Base-by-base conservation (phyloP, 2,888 invertebrate genomes). In the Epinotia bilunana region DNA sequence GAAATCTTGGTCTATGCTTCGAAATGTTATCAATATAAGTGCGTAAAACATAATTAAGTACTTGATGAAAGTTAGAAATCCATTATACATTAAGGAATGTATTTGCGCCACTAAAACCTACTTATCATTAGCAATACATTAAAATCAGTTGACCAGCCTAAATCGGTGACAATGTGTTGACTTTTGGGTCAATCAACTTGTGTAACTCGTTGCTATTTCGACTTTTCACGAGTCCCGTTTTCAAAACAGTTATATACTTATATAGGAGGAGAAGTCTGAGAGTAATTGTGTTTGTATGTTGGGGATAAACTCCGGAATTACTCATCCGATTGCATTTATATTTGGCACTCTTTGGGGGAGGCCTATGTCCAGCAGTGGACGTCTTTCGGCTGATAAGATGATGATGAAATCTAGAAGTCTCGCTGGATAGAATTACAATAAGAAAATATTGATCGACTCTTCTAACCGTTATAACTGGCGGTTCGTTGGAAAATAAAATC, bases 101-200 rank as follows among this genome's bases (percentile, higher is more conserved):
- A 49, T 60, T 23, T 60, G 65, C 72, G 65, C 60, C 65, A 60
- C 65, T 65, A 39, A 33, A 46, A 16, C 46, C 49, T 65, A 65
- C 49, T 67, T 65, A 73, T 23, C 33, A 57, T 67, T 73, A 73
- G 33, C 33, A 67, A 57, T 60, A 73, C 72, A 73, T 60, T 73
- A 67, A 49, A 60, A 60, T 23, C 16, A 18, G 49, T 53, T 73
- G 65, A 72, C 49, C 60, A 65, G 60, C 16, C 57, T 49, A 39
- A 60, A 65, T 33, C 72, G 46, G 33, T 33, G 75, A 75, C 73
- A 75, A 79, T 79, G 79, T 75, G 39, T 64, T 80, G 80, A 33
- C n/a, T 6, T 67, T 46, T 18, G 9, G 7, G 3, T 0, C 49
- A 13, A 4, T 13, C 46, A 46, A 46, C 49, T 12, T 13, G n/a